These are phyloP conservation scores for Polyergus mexicanus DNA, from an alignment of 1,140 invertebrate species.

Conservation along the genomic window DNA sequence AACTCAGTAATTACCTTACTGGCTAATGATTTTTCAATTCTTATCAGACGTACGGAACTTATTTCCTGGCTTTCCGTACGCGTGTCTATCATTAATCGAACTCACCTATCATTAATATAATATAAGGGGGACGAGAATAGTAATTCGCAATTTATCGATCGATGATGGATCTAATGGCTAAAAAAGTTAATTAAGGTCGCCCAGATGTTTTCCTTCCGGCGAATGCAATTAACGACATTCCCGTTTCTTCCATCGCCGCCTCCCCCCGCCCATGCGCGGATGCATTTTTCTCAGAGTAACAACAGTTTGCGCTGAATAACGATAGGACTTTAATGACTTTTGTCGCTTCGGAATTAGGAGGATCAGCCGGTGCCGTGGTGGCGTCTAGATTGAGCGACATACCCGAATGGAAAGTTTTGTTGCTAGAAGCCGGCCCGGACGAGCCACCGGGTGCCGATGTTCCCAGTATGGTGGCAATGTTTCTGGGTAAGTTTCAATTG, in stretches of 20 bases:
- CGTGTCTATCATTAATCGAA: constrained; percentile 17
- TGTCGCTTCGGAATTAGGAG: constrained; percentile 80
- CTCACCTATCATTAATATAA: neutral
- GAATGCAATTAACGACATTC: constrained; percentile 41
- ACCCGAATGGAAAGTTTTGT: constrained; percentile 85
- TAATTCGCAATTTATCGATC: constrained; percentile 13
- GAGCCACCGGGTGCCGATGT: constrained; percentile 93
- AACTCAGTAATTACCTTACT: constrained; percentile 4
- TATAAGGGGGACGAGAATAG: neutral
- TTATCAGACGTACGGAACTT: neutral
- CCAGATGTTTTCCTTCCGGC: constrained; percentile 39
- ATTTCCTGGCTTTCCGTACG: neutral
- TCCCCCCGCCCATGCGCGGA: neutral
- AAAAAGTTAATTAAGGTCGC: constrained; percentile 40
- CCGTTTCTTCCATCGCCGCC: constrained; percentile 23
- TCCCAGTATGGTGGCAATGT: constrained; percentile 94
- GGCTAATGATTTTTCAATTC: neutral
- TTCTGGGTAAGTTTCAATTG: constrained; percentile 86
- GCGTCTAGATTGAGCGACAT: constrained; percentile 90
- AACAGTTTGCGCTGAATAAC: constrained; percentile 40
- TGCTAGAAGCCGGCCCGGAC: constrained; percentile 90
- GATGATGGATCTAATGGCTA: constrained; percentile 11
- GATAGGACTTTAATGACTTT: constrained; percentile 62
- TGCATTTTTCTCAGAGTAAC: constrained; percentile 43
- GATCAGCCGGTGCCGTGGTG: constrained; percentile 90